Conservation (phyloP, 2,113 vertebrate genomes). For the Crotalus tigris region DNA sequence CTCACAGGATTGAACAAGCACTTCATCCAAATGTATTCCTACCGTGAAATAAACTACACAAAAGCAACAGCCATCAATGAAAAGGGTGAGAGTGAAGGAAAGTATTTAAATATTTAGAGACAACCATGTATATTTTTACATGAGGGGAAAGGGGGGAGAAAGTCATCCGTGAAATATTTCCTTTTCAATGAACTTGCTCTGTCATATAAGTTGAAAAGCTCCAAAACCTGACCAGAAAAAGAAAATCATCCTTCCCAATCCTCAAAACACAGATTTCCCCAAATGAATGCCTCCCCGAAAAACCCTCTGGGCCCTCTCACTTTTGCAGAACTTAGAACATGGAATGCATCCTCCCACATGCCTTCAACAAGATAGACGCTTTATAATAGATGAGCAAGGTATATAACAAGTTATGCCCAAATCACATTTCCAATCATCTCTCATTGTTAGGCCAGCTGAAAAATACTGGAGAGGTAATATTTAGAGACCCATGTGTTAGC, state of each 20-base stretch:
- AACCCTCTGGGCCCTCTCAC: neutral
- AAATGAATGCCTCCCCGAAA: neutral
- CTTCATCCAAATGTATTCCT: neutral
- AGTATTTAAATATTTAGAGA: neutral
- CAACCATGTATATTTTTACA: neutral
- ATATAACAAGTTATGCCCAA: neutral
- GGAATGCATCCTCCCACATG: neutral
- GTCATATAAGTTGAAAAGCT: neutral
- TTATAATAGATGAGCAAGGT: neutral
- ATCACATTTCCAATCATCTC: neutral
- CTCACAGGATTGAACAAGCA: constrained; percentile 27
- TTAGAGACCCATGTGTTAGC: neutral
- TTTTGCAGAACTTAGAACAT: neutral
- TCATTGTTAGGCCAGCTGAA: neutral
- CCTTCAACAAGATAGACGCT: neutral
- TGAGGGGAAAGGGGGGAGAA: neutral
- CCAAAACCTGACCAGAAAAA: neutral
- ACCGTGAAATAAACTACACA: constrained; percentile 30
- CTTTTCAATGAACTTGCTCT: neutral
- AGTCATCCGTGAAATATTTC: neutral
- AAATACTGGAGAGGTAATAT: neutral
- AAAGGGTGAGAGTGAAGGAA: neutral
- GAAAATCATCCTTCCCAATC: neutral
- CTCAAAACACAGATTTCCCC: neutral
- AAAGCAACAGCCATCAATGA: neutral